These are phyloP conservation scores for Elaphurus davidianus DNA, from an alignment of 2,113 vertebrate genomes.

Conservation along the genomic window DNA sequence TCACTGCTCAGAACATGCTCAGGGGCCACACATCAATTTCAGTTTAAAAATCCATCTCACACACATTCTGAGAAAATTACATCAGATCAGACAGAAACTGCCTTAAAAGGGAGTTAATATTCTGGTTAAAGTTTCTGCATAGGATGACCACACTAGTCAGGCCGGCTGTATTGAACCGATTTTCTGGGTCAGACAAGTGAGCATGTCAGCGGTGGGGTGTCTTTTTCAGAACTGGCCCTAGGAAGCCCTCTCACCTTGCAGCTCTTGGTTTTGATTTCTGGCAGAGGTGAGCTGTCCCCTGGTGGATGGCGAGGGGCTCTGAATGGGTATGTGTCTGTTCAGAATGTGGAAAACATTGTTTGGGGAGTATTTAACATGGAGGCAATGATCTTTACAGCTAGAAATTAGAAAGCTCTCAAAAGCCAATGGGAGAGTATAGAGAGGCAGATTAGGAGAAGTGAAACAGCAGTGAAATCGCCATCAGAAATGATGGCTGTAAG, in stretches of 20 bases:
- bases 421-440: not conserved
- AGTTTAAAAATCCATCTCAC: conserved; percentile 64
- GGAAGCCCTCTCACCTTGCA: conserved; percentile 35
- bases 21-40: conserved; percentile 17
- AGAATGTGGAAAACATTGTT: not conserved
- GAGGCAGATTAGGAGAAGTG: not conserved
- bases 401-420: not conserved
- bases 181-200: not conserved
- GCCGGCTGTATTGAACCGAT: not conserved
- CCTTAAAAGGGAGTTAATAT: conserved; percentile 59
- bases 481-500: rapidly evolving
- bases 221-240: not conserved
- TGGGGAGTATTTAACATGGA: not conserved
- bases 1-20: conserved; percentile 34
- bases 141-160: not conserved
- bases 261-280: conserved; percentile 61
- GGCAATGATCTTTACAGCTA: not conserved
- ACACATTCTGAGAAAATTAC: conserved; percentile 20
- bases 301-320: not conserved
- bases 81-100: conserved; percentile 33
- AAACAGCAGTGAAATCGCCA: not conserved
- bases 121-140: conserved; percentile 19
- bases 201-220: not conserved
- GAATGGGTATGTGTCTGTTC: not conserved
- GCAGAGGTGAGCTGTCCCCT: not conserved